Evolutionary conservation across 2,888 invertebrate species (phyloP).

Genomic region (Micoletzkya japonica): DNA sequence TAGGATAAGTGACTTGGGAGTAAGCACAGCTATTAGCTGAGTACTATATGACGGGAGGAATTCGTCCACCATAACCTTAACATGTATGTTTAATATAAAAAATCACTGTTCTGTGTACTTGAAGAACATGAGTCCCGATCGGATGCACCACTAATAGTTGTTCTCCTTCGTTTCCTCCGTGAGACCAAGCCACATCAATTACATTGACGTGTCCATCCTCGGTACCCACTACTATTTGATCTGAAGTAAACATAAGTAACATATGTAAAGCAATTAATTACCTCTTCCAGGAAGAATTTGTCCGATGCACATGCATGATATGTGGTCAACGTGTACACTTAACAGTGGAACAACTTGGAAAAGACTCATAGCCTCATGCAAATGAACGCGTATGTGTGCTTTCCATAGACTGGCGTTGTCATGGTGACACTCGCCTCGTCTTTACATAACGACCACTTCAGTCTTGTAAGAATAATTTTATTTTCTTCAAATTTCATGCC

Average conservation of each 20-base stretch:
- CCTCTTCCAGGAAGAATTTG: background rate
- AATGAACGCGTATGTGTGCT: no score
- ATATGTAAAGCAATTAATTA: no score
- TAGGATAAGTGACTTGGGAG: slow-evolving; percentile 8
- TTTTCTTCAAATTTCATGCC: no score
- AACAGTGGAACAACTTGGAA: slow-evolving; percentile 4
- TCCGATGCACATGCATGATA: slow-evolving; percentile 3
- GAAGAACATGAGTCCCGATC: background rate
- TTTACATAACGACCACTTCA: background rate
- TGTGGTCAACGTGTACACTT: background rate
- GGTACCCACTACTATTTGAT: slow-evolving; percentile 17
- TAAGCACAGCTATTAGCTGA: background rate
- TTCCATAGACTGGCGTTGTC: no score
- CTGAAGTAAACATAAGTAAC: background rate
- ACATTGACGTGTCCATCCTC: slow-evolving; percentile 8
- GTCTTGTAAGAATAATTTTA: no score
- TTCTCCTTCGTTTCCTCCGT: background rate
- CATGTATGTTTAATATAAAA: background rate
- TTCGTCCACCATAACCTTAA: background rate
- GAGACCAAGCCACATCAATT: background rate
- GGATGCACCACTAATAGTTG: slow-evolving; percentile 1
- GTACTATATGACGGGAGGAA: background rate
- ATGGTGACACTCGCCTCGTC: no score
- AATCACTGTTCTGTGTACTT: background rate
- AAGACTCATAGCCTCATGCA: slow-evolving; percentile 14